Base-by-base conservation (phyloP, 2,888 invertebrate genomes). In the Kuschelorhynchus macadamiae region DNA sequence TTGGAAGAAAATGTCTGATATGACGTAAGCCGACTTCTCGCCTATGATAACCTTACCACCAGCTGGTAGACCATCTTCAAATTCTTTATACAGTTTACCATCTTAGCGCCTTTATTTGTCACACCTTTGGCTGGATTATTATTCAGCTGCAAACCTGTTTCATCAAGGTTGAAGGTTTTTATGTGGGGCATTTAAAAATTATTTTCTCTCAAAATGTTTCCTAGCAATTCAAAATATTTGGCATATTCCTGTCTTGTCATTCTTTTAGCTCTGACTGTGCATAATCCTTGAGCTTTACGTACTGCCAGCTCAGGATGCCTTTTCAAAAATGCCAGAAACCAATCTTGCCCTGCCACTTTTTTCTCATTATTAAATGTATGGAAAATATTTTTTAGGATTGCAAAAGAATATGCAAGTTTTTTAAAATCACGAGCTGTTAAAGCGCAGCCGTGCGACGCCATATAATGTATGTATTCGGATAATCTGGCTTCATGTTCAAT, bases 281-380 rank as follows among this genome's bases (percentile, higher is more conserved):
- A 77, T 67, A 77, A 47, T 12, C 56, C 56, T 56, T 78, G 76
- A 30, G 75, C 71, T 55, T 73, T 76, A 41, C 76, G 41, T 44
- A 55, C 68, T 9, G 71, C 52, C 16, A 77, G 42, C 18, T 72
- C 68, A 32, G 71, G 72, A 57, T 77, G 62, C 50, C 61, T 56
- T 42, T 33, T 47, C 55, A 61, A 61, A 44, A 50, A 67, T 21
- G 61, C 20, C 33, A 67, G 46, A 67, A 56, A 67, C 56, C 61
- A 61, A 33, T 62, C 55, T 47, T 67, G 55, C 62, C 39, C 53
- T 62, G 41, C 41, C 8, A 8, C 14, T 60, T 59, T 60, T 52
- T 52, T 39, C 33, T 59, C 44, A 50, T 47, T 59, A 59, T 65
- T 65, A 42, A 65, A 59, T 30, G 5, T 50, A 50, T 65, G 50